Base-by-base conservation (phyloP, 2,113 vertebrate species). In the Chaetodon auriga region DNA sequence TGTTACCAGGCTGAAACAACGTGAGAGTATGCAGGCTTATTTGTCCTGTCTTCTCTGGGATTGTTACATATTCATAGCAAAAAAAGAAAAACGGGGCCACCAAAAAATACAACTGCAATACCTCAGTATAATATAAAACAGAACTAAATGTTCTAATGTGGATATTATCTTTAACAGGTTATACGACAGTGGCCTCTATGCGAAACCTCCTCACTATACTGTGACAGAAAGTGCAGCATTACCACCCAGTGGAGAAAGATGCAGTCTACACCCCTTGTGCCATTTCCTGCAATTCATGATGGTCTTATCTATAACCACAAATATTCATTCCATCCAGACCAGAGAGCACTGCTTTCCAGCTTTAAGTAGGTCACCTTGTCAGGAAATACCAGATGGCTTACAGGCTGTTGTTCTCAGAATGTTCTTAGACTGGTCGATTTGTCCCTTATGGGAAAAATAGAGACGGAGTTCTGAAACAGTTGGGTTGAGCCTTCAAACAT, bases 301-400 rank as follows among this genome's bases (percentile, higher is more conserved):
- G 51, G 8, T 53, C 14, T 68, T 30, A 68, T 68, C 62, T 73
- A 2, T 19, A 6, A 23, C 45, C 68, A 63, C 51, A 74, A 54
- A 62, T 16, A 62, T 61, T 38, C 21, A 30, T 63, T 68, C 49
- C 63, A 63, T 8, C 55, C 76, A 48, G 19, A 23, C 16, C 43
- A 78, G 54, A 83, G 19, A 57, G 36, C 75, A 41, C 63, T 54
- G 75, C 46, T 61, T n/a, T 78, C 45, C 46, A 45, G 21, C 48
- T 62, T 43, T 41, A 64, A 78, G 61, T 53, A 18, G 63, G 62
- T 62, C 55, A 75, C 0, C 62, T 41, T 74, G 48, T 25, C 69
- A 62, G 76, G 76, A 84, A 79, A 84, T 79, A 43, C 69, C 75
- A 78, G 45, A 72, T 83, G 75, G 45, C 61, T 78, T 51, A 61